Evolutionary conservation across 2,797 vertebrate species (phyloP).

Genomic region (Acrocephalus scirpaceus): DNA sequence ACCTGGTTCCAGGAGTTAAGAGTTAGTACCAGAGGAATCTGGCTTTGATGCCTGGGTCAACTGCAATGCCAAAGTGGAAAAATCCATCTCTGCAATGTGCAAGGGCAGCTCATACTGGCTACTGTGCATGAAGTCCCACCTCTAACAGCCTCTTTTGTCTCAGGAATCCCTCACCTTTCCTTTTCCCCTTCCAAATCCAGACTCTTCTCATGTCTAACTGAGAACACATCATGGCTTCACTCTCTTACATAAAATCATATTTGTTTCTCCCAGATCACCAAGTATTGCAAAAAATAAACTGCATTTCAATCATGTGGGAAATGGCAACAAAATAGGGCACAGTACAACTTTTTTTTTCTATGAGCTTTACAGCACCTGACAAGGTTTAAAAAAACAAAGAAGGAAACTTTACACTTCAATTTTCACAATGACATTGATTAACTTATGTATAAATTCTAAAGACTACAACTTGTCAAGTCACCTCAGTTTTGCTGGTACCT

Average conservation of each 20-base stretch:
- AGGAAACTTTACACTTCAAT: neutral
- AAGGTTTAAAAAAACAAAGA: neutral
- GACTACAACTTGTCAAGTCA: neutral
- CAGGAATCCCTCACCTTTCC: neutral
- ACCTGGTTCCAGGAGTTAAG: neutral
- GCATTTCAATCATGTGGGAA: neutral
- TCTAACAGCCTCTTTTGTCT: neutral
- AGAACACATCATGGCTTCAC: neutral
- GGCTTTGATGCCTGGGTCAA: neutral
- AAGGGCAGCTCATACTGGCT: neutral
- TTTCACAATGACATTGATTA: neutral
- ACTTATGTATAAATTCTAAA: neutral
- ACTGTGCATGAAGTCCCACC: neutral
- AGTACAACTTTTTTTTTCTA: neutral
- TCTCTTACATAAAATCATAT: neutral
- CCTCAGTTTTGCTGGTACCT: neutral
- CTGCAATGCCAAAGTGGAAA: neutral
- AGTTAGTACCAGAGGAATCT: neutral
- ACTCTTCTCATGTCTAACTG: neutral
- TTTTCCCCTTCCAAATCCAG: neutral
- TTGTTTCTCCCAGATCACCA: neutral
- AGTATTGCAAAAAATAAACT: neutral
- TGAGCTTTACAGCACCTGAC: neutral
- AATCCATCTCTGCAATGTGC: neutral
- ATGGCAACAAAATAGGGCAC: neutral